Percentiles rank a stretch among this genome's conserved stretches.
phyloP scores from a whole-genome alignment of 2,888 invertebrate species.

The Noctua pronuba region DNA sequence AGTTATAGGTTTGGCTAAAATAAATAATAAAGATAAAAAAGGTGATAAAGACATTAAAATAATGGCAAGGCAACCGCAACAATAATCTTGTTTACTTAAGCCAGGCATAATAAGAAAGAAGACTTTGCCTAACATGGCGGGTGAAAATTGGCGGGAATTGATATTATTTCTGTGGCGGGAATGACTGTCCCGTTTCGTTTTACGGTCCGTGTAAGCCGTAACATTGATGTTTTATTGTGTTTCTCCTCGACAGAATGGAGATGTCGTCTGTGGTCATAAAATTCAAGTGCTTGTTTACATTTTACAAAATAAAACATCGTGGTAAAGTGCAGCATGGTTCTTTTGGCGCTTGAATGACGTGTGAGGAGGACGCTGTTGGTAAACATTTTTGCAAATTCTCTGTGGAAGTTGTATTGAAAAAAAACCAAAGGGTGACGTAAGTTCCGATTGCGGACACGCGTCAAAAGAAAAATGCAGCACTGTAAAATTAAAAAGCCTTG shows the following conservation, averaged over 20 bases:
- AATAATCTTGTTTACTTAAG: conserved; percentile 10
- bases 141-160: conserved; percentile 72
- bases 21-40: not conserved
- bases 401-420: not conserved
- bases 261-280: conserved; percentile 73
- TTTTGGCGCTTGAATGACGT: not conserved
- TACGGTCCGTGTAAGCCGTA: conserved; percentile 74
- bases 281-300: conserved; percentile 64
- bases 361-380: not conserved
- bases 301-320: conserved; percentile 61
- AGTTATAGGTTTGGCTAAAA: not conserved
- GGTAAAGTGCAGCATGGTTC: not conserved
- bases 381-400: not conserved
- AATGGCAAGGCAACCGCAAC: not conserved
- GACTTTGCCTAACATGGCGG: conserved; percentile 43
- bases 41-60: not conserved
- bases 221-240: conserved; percentile 74
- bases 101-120: conserved; percentile 5
- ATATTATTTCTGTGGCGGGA: conserved; percentile 70
- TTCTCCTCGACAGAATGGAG: conserved; percentile 70
- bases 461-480: not conserved
- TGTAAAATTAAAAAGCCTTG: not conserved
- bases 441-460: not conserved
- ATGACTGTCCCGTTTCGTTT: conserved; percentile 77
- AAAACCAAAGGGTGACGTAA: not conserved